Percentiles rank a stretch among this genome's conserved stretches.
Evolutionary conservation across 2,888 invertebrate species (phyloP).

Genomic region (Nephrotoma appendiculata): DNA sequence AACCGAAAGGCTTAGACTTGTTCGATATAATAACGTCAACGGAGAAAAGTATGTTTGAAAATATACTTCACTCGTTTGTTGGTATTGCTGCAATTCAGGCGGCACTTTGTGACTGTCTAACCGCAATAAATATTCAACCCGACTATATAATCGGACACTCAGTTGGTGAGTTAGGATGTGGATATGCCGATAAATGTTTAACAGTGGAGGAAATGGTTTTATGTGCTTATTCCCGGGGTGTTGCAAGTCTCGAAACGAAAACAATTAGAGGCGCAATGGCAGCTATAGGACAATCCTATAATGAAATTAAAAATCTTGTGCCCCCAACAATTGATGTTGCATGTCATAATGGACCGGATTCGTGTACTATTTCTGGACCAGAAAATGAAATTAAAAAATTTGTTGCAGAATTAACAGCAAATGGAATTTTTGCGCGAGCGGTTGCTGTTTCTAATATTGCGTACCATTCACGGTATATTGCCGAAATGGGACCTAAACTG

Average conservation of each 20-base stretch:
- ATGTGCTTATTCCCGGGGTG: constrained; percentile 69
- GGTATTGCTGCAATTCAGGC: constrained; percentile 57
- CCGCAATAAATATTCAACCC: constrained; percentile 43
- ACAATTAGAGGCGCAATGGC: constrained; percentile 75
- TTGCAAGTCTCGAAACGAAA: constrained; percentile 53
- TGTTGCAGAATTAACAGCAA: constrained; percentile 46
- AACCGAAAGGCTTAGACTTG: constrained; percentile 46
- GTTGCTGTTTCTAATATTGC: constrained; percentile 80
- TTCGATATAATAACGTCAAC: constrained; percentile 45
- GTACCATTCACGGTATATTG: constrained; percentile 76
- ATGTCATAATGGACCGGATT: constrained; percentile 75
- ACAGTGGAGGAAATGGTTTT: constrained; percentile 76
- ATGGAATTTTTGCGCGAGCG: constrained; percentile 65
- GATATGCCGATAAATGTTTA: constrained; percentile 86
- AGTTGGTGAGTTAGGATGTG: constrained; percentile 88
- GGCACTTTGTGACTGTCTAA: constrained; percentile 46
- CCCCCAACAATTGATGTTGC: constrained; percentile 70
- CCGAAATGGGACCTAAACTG: constrained; percentile 50
- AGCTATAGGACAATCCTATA: constrained; percentile 56
- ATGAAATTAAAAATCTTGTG: constrained; percentile 40
- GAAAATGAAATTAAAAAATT: constrained; percentile 49
- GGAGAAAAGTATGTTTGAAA: constrained; percentile 45
- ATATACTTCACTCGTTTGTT: constrained; percentile 54
- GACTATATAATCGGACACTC: constrained; percentile 80
- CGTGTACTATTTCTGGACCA: constrained; percentile 84